Evolutionary conservation across 2,113 vertebrate species (phyloP).

Genomic region (Noctilio leporinus): DNA sequence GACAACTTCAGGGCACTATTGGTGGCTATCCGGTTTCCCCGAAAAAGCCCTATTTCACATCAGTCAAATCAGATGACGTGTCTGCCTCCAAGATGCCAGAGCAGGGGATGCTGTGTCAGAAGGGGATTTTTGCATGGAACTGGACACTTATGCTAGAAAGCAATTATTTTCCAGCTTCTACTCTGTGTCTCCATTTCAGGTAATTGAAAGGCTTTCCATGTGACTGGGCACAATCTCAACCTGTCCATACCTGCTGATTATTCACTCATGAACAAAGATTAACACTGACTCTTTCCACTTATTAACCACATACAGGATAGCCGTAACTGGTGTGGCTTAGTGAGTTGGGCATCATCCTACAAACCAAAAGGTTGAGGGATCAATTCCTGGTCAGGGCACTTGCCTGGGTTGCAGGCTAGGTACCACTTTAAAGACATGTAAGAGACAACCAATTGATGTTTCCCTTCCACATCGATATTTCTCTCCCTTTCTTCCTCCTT

Average conservation of each 20-base stretch:
- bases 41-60: conserved; percentile 13
- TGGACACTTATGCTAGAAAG: conserved; percentile 19
- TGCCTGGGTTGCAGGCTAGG: too few species aligned
- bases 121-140: neutral
- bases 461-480: too few species aligned
- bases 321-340: too few species aligned
- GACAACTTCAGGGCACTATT: neutral
- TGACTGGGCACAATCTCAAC: neutral
- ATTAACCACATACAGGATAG: neutral
- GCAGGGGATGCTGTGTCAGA: neutral
- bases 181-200: neutral
- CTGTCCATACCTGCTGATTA: neutral
- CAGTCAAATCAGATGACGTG: neutral
- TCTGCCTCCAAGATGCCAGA: conserved; percentile 1
- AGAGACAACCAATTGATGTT: too few species aligned
- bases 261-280: conserved; percentile 17
- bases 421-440: too few species aligned
- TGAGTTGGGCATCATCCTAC: too few species aligned
- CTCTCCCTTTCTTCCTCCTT: too few species aligned
- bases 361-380: too few species aligned
- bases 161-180: conserved; percentile 44
- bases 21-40: neutral
- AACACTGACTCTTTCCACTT: conserved; percentile 18
- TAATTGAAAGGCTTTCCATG: conserved; percentile 15
- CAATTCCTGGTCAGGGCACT: too few species aligned